Evolutionary conservation across 1,140 invertebrate species (phyloP).

Genomic region (Drosophila sp.): DNA sequence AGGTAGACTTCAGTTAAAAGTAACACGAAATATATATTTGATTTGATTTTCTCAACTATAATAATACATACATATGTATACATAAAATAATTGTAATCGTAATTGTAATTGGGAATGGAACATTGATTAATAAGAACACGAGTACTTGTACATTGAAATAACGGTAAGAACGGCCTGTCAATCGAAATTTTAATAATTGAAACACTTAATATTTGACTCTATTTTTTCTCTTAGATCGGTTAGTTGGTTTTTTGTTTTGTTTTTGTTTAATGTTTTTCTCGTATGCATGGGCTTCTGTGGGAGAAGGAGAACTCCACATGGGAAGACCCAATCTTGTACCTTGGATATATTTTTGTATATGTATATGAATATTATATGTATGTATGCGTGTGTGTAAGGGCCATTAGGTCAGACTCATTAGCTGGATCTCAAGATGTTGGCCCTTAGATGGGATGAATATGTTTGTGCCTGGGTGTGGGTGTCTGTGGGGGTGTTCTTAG

Average conservation of each 20-base stretch:
- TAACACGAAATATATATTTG: conserved; percentile 68
- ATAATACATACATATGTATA: conserved; percentile 19
- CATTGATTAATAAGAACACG: conserved; percentile 36
- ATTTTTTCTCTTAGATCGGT: conserved; percentile 35
- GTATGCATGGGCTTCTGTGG: too few relatives aligned
- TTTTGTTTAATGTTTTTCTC: conserved; percentile 7
- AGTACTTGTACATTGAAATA: conserved; percentile 37
- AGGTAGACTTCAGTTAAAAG: conserved; percentile 53
- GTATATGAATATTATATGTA: neutral
- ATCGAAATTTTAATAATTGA: conserved; percentile 57
- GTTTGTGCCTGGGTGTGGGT: conserved; percentile 26
- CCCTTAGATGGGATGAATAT: neutral
- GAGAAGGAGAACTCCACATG: too few relatives aligned
- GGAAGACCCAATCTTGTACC: conserved; percentile 5
- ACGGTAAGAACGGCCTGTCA: conserved; percentile 42
- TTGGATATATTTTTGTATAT: neutral
- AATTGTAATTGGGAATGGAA: conserved; percentile 28
- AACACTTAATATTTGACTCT: conserved; percentile 53
- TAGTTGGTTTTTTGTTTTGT: conserved; percentile 39
- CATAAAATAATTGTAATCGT: conserved; percentile 59
- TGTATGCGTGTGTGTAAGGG: neutral
- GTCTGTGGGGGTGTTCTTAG: conserved; percentile 25
- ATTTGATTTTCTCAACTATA: conserved; percentile 56
- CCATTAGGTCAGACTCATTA: neutral
- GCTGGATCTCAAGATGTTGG: neutral